Evolutionary conservation across 2,888 invertebrate genomes (phyloP), one percentile per base, ranked within the genome.

Genomic region (Creontiades dilutus): DNA sequence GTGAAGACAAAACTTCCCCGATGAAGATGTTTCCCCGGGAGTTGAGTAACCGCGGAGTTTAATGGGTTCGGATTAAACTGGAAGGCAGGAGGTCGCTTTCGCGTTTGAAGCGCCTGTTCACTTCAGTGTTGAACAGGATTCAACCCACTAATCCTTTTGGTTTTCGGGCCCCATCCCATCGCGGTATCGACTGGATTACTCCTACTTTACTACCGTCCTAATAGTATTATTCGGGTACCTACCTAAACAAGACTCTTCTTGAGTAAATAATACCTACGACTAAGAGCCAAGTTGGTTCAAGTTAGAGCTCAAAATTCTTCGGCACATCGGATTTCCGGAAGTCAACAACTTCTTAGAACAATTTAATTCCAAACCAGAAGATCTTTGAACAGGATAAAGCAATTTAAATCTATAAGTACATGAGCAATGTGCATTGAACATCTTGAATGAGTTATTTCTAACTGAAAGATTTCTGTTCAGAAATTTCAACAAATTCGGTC

Each of bases 21-120:
- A 68, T 23, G 12, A 23, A 68, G 68, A 68, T 68, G 68, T 68
- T 68, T 19, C 68, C 12, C 27, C 11, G 19, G 9, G 19, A 68
- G 68, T 11, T 7, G 23, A 19, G 68, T 68, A 23, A 12, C 23
- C 9, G 23, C 68, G 13, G 68, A 68, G 68, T 68, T 68, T 19
- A 68, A 68, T 68, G 68, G 68, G 23, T 23, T 68, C 27, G 68
- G 68, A 68, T 68, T 68, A 68, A 68, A 68, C 23, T 68, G 19
- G 68, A 7, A 23, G 68, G 11, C n/a, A 1, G 57, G 57, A n/a
- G n/a, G 57, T 16, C 14, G 14, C n/a, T n/a, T 57, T 16, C n/a
- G n/a, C 57, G 14, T 57, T 57, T 11, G 57, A 57, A 57, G 57
- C 19, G 16, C n/a, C 7, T 57, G n/a, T 16, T n/a, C 19, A 37